A percentile compares a stretch with the other conserved stretches of the same genome.
Conservation (phyloP, 2,888 invertebrate species). For the Phania funesta region DNA sequence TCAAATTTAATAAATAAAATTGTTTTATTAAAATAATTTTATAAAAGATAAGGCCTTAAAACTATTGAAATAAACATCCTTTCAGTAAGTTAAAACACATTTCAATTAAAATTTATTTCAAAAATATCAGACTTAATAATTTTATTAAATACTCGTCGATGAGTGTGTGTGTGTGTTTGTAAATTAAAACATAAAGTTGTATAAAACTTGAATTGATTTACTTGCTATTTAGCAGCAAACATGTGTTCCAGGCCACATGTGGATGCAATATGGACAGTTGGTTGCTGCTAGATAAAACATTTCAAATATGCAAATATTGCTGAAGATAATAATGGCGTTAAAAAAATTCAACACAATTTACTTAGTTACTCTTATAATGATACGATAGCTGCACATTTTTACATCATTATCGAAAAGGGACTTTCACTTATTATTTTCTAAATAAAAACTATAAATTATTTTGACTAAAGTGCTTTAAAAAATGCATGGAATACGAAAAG, state of each 20-base stretch:
- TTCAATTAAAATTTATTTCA: no score
- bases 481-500: background rate
- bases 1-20: no score
- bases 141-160: no score
- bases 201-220: slow-evolving; percentile 34
- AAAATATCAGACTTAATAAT: no score
- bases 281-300: slow-evolving; percentile 6
- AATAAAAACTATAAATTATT: slow-evolving; percentile 59
- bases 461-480: slow-evolving; percentile 23
- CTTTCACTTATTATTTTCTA: slow-evolving; percentile 63
- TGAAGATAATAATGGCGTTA: slow-evolving; percentile 24
- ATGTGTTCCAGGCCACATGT: background rate
- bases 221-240: slow-evolving; percentile 21
- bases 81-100: no score
- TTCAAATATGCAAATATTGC: slow-evolving; percentile 42
- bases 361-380: slow-evolving; percentile 13
- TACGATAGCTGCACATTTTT: slow-evolving; percentile 19
- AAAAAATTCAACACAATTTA: background rate
- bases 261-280: background rate
- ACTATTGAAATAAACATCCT: no score
- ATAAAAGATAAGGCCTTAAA: no score
- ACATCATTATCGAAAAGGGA: slow-evolving; percentile 60
- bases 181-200: background rate
- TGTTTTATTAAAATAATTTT: no score
- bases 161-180: background rate